These are phyloP conservation scores for Pantherophis vulpinus DNA, from an alignment of 2,797 vertebrate species.

Conservation along the genomic window DNA sequence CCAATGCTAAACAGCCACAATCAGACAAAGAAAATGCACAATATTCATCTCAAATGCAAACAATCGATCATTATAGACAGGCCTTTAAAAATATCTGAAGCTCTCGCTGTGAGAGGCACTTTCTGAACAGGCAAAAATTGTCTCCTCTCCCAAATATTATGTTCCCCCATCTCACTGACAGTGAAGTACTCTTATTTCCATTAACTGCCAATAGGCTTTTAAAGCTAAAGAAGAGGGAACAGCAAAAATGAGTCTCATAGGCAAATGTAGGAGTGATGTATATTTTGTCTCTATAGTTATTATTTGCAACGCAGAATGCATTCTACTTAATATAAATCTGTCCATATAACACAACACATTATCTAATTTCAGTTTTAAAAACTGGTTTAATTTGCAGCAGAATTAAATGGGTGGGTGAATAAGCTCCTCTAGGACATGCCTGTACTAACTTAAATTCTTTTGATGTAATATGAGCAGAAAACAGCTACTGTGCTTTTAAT, in stretches of 20 bases:
- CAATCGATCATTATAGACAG: neutral
- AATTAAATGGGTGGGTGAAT: neutral
- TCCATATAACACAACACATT: neutral
- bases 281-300: neutral
- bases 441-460: neutral
- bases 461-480: neutral
- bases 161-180: too few species aligned
- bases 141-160: neutral
- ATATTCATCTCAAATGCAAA: neutral
- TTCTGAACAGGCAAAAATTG: neutral
- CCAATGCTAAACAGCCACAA: neutral
- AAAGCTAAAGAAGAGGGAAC: neutral
- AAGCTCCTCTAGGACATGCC: neutral
- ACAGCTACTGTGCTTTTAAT: neutral
- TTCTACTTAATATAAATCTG: neutral
- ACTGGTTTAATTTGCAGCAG: neutral
- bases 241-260: neutral
- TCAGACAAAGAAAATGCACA: slow-evolving; percentile 25
- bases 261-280: neutral
- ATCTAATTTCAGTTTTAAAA: neutral
- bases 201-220: neutral
- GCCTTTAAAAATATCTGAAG: accelerated
- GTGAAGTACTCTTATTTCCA: neutral
- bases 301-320: neutral
- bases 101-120: neutral